phyloP scores from a whole-genome alignment of 2,797 vertebrate genomes.

The Sebastes cheni region DNA sequence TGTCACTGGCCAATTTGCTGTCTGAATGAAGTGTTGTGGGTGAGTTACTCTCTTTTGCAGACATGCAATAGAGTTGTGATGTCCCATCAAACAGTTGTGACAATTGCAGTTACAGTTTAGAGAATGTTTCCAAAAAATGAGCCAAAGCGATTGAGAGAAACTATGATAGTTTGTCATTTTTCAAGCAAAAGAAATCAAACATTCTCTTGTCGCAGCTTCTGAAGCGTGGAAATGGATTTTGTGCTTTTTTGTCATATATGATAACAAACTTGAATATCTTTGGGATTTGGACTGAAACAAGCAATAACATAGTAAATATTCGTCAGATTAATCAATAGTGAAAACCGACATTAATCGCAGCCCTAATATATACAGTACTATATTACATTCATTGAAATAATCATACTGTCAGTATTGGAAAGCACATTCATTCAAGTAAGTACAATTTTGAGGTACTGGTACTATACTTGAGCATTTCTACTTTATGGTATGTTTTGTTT shows the following conservation, averaged over 20 bases:
- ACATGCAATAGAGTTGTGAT: too few species aligned
- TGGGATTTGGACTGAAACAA: not conserved
- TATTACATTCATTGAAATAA: not conserved
- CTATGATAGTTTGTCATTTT: not conserved
- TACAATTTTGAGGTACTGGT: not conserved
- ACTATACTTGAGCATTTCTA: not conserved
- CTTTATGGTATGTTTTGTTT: not conserved
- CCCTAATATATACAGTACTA: not conserved
- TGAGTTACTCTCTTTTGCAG: too few species aligned
- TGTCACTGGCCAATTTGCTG: too few species aligned
- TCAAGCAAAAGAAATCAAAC: not conserved
- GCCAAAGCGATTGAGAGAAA: accelerated
- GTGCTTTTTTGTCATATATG: not conserved
- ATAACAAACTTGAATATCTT: not conserved
- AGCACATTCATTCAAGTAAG: not conserved
- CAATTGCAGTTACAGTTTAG: too few species aligned
- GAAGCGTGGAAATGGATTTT: not conserved
- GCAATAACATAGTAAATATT: not conserved
- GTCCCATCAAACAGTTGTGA: too few species aligned
- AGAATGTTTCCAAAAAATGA: too few species aligned
- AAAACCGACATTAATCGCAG: too few species aligned
- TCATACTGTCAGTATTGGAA: not conserved
- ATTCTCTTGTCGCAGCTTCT: not conserved
- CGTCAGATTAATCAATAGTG: not conserved
- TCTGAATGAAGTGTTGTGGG: too few species aligned